A percentile compares a stretch with the other conserved stretches of the same genome.
Conservation (phyloP, 2,888 invertebrate genomes). For the Nesidiocoris tenuis region DNA sequence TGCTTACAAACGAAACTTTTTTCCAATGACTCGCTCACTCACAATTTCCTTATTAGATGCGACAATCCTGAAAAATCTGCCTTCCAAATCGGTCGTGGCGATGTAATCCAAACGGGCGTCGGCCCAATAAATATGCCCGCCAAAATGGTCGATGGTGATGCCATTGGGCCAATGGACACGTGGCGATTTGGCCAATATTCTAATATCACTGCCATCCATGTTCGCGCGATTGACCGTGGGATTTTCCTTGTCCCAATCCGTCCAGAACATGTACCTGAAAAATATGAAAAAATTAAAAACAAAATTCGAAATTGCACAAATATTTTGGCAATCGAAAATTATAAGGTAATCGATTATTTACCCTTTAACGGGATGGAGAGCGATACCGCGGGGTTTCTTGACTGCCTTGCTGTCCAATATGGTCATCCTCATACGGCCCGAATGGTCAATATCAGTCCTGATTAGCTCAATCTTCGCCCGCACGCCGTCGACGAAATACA, state of each 20-base stretch:
- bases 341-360: conserved; percentile 19
- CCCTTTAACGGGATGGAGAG: conserved; percentile 67
- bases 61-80: conserved; percentile 66
- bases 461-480: conserved; percentile 79
- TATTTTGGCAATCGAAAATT: too few species aligned
- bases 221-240: conserved; percentile 78
- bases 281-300: too few species aligned
- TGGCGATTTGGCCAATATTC: conserved; percentile 64
- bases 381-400: conserved; percentile 76
- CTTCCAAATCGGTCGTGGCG: conserved; percentile 72
- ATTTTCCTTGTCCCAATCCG: conserved; percentile 78
- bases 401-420: conserved; percentile 65
- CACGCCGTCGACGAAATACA: conserved; percentile 85
- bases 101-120: conserved; percentile 82
- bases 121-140: conserved; percentile 82
- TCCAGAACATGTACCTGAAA: conserved; percentile 71
- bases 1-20: too few species aligned
- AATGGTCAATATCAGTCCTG: conserved; percentile 63
- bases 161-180: conserved; percentile 83
- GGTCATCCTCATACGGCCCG: conserved; percentile 72
- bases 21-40: too few species aligned
- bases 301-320: too few species aligned
- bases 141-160: conserved; percentile 78
- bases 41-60: not conserved
- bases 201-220: conserved; percentile 72